Conservation (phyloP, 2,797 vertebrate species). For the Rhinichthys osculus region DNA sequence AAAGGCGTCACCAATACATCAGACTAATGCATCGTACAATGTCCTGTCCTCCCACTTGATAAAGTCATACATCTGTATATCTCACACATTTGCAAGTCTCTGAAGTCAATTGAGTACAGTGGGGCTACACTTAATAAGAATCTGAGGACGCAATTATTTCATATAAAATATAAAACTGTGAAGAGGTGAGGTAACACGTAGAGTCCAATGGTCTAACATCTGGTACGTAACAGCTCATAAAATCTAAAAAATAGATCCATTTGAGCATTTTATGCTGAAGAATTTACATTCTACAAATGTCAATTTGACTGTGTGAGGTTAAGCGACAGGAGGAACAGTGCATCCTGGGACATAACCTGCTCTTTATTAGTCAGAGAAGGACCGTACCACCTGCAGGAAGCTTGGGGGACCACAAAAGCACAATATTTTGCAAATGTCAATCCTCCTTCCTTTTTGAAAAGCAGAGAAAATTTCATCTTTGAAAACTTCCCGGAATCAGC, state of each 20-base stretch:
- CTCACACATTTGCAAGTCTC: constrained; percentile 10
- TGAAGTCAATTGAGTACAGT: background rate
- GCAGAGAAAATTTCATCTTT: background rate
- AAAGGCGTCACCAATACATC: constrained; percentile 14
- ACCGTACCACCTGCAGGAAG: background rate
- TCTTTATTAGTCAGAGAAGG: background rate
- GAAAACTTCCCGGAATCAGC: background rate
- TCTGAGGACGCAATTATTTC: background rate
- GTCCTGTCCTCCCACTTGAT: background rate
- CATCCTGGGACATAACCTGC: background rate
- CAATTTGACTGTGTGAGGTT: background rate
- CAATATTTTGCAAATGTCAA: constrained; percentile 17
- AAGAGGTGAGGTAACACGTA: background rate
- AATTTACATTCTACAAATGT: background rate
- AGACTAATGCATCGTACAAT: constrained; percentile 30
- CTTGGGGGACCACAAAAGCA: background rate
- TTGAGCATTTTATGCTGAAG: background rate
- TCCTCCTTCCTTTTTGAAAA: background rate
- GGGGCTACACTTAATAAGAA: background rate
- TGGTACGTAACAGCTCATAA: background rate
- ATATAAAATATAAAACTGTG: background rate
- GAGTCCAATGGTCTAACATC: background rate
- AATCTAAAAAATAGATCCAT: background rate
- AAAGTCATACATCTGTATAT: constrained; percentile 32
- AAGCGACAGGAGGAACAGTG: background rate